Conservation (phyloP, 1,140 invertebrate genomes). For the Probaryconus sp. region DNA sequence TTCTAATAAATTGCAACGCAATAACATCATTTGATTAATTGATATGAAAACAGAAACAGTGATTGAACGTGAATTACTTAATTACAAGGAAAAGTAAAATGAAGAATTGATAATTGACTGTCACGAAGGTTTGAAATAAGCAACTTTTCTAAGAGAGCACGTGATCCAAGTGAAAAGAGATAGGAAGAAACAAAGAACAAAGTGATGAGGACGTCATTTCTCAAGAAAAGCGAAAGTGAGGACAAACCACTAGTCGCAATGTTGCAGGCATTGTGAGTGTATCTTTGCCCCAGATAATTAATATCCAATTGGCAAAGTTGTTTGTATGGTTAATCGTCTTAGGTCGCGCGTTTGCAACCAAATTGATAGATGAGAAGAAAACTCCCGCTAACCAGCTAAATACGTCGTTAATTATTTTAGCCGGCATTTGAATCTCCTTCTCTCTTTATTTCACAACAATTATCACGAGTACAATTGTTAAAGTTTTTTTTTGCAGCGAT, state of each 20-base stretch:
- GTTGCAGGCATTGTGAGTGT: conserved; percentile 24
- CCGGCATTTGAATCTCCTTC: too few relatives aligned
- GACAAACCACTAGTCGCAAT: conserved; percentile 23
- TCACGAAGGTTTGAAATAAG: conserved; percentile 5
- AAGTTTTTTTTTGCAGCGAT: too few relatives aligned
- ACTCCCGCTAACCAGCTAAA: conserved; percentile 3
- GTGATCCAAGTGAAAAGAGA: conserved; percentile 8
- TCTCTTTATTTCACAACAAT: too few relatives aligned
- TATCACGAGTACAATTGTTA: too few relatives aligned
- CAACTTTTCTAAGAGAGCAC: background rate
- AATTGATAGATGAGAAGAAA: conserved; percentile 25
- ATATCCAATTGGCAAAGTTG: conserved; percentile 20
- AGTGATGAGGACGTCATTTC: conserved; percentile 24
- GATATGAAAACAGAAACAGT: too few relatives aligned
- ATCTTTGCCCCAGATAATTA: conserved; percentile 41
- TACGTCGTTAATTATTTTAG: background rate
- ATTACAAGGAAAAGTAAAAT: conserved; percentile 2
- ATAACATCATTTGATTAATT: too few relatives aligned
- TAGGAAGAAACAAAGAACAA: conserved; percentile 38
- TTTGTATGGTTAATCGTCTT: conserved; percentile 3
- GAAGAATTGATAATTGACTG: conserved; percentile 9
- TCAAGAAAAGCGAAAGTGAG: conserved; percentile 43
- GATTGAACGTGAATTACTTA: too few relatives aligned
- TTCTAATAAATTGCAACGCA: too few relatives aligned
- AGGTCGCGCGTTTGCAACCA: conserved; percentile 16